These are phyloP conservation scores for Thymallus thymallus DNA, from an alignment of 2,113 vertebrate species.

Conservation along the genomic window DNA sequence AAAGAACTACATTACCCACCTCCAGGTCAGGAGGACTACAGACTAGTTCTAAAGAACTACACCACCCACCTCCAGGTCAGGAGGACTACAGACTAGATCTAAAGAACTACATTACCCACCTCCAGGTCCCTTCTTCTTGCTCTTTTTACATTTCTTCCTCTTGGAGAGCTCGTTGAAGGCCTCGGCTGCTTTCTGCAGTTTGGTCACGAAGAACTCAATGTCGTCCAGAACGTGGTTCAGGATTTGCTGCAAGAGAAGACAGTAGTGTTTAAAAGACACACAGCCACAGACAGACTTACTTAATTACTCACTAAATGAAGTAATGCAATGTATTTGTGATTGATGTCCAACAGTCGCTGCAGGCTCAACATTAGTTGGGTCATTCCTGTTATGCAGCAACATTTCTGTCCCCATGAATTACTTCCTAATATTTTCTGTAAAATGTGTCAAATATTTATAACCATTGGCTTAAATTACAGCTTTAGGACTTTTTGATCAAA, in stretches of 20 bases:
- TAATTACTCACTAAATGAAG: no score
- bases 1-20: slow-evolving; percentile 67
- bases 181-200: slow-evolving; percentile 94
- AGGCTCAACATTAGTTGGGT: background rate
- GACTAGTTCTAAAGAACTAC: no score
- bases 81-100: no score
- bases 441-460: no score
- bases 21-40: slow-evolving; percentile 75
- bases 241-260: slow-evolving; percentile 82
- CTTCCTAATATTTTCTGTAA: no score
- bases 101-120: slow-evolving; percentile 67
- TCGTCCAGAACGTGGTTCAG: slow-evolving; percentile 97
- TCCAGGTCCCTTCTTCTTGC: slow-evolving; percentile 89
- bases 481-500: no score
- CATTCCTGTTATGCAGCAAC: no score
- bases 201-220: slow-evolving; percentile 92
- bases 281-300: background rate
- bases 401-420: no score
- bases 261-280: background rate
- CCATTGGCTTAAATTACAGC: no score
- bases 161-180: slow-evolving; percentile 87
- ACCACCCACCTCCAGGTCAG: slow-evolving; percentile 69
- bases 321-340: background rate
- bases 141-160: slow-evolving; percentile 89
- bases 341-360: background rate